Percentiles rank a stretch among this genome's conserved stretches.
Evolutionary conservation across 2,888 invertebrate genomes (phyloP).

Genomic region (Erebia palarica): DNA sequence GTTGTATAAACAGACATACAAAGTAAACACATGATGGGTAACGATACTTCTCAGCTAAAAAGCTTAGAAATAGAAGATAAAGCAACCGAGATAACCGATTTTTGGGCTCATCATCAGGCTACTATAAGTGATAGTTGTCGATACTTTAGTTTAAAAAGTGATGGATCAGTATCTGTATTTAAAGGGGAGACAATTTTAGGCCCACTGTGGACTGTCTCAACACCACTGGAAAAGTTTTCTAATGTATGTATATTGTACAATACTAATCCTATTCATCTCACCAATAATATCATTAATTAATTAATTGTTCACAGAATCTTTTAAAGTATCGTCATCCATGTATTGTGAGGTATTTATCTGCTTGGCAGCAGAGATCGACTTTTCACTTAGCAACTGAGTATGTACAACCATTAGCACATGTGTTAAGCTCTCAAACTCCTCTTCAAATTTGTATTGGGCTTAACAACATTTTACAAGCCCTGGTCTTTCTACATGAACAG

Average conservation of each 20-base stretch:
- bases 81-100: conserved; percentile 89
- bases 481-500: conserved; percentile 92
- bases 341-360: conserved; percentile 91
- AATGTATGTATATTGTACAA: conserved; percentile 80
- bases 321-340: conserved; percentile 93
- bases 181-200: conserved; percentile 87
- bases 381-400: conserved; percentile 91
- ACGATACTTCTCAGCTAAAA: conserved; percentile 87
- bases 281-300: background rate
- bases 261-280: background rate
- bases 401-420: conserved; percentile 88
- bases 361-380: conserved; percentile 89
- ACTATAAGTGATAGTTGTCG: conserved; percentile 81
- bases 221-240: conserved; percentile 89
- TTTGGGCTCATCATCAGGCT: conserved; percentile 88
- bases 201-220: conserved; percentile 84
- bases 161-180: conserved; percentile 87
- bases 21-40: conserved; percentile 84
- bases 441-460: conserved; percentile 93
- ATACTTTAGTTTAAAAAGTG: conserved; percentile 77
- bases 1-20: background rate
- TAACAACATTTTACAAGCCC: conserved; percentile 89
- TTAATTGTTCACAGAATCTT: conserved; percentile 85
- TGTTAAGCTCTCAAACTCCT: conserved; percentile 85
- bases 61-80: conserved; percentile 89